Base-by-base conservation (phyloP, 2,797 vertebrate species). In the Triplophysa bombifrons region DNA sequence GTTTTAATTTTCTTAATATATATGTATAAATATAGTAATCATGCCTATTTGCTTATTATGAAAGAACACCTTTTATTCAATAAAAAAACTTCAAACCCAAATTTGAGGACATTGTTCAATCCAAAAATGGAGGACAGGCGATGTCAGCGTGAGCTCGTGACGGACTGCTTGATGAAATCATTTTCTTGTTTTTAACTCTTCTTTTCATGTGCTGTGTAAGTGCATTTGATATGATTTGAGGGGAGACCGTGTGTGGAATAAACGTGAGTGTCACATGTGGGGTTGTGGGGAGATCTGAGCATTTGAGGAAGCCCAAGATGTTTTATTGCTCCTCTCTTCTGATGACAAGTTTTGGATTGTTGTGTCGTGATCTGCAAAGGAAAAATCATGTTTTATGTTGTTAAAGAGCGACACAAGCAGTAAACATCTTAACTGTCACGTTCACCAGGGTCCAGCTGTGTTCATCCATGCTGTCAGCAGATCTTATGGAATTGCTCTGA, bases 51-150 rank as follows among this genome's bases (percentile, higher is more conserved):
- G 85, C 88, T 73, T 85, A 80, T 87, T 88, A 82, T 80, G 88
- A 87, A 91, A 87, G 80, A 87, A 91, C 87, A 88, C 83, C 58
- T 90, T 92, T 93, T 90, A 91, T 90, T 92, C 86, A 91, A 85
- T 86, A 65, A 85, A 82, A 74, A 88, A 76, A 60, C 67, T 85
- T 81, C 74, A 72, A 80, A 83, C 74, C 76, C 75, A 55, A 68
- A 74, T 82, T 87, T 87, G 80, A 86, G 85, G 87, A 89, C 88
- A 86, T 87, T 78, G 58, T 83, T 91, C 89, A 61, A 55, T 74
- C 41, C 83, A 80, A 66, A 78, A 80, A 75, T 80, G 63, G 75
- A 80, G 84, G 4, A 22, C 4, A 27, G 30, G 58, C 2, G 25
- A 27, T 30, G 3, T 2, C 19, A 2, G 51, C 2, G 51, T 60